Conservation (phyloP, 2,797 vertebrate genomes). For the Gastrophryne carolinensis region DNA sequence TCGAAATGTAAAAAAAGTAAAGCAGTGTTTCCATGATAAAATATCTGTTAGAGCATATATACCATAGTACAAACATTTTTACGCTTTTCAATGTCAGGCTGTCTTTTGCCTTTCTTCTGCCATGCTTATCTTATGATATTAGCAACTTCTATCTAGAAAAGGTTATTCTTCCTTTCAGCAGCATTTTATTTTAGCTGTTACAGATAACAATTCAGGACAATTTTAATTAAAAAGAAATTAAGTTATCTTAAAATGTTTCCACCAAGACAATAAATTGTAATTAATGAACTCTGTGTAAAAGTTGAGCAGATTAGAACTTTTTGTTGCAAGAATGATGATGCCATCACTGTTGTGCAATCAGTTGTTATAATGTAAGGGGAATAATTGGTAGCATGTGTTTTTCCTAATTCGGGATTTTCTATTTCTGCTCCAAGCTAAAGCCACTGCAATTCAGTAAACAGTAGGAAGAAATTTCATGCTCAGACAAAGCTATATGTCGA, state of each 20-base stretch:
- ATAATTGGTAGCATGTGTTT: slow-evolving; percentile 35
- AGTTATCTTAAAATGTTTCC: slow-evolving; percentile 8
- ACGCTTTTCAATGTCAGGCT: too few relatives aligned
- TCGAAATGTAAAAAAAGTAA: too few relatives aligned
- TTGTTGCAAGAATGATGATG: slow-evolving; percentile 33
- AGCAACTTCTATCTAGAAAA: background rate
- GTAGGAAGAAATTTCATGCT: too few relatives aligned
- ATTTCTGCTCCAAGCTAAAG: too few relatives aligned
- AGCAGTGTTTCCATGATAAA: too few relatives aligned
- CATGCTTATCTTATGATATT: too few relatives aligned
- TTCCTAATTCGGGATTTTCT: too few relatives aligned
- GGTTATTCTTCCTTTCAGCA: background rate
- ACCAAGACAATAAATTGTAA: slow-evolving; percentile 33
- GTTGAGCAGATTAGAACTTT: slow-evolving; percentile 9
- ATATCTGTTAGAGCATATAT: too few relatives aligned
- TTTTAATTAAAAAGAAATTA: slow-evolving; percentile 20
- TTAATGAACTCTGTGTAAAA: slow-evolving; percentile 32
- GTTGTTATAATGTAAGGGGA: slow-evolving; percentile 8
- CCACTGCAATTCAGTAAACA: too few relatives aligned
- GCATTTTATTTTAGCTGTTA: background rate
- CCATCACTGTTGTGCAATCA: slow-evolving; percentile 34
- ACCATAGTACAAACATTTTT: too few relatives aligned
- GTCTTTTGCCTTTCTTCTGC: background rate
- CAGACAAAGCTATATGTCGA: too few relatives aligned
- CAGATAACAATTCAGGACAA: background rate